Conservation (phyloP, 2,797 vertebrate genomes). For the Gadopsis marmoratus region DNA sequence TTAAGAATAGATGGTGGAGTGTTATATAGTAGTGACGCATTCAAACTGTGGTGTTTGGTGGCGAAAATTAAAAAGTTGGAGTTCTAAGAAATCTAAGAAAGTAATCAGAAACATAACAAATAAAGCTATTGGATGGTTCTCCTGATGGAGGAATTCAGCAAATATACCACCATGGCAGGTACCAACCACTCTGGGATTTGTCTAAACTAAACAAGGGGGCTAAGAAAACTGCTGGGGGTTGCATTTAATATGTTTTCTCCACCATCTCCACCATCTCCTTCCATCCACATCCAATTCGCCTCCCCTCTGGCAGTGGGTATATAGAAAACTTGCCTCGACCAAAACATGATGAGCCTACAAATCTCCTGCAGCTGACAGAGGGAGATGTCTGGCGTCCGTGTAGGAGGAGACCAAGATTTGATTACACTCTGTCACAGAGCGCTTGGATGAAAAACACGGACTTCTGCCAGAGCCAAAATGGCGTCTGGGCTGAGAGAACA, state of each 20-base stretch:
- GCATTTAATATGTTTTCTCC: constrained; percentile 63
- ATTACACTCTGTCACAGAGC: constrained; percentile 76
- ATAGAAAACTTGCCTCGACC: constrained; percentile 69
- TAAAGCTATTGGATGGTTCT: constrained; percentile 42
- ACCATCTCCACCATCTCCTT: constrained; percentile 67
- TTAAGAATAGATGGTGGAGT: constrained; percentile 27
- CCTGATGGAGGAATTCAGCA: constrained; percentile 49
- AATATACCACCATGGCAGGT: constrained; percentile 65
- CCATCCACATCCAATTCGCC: constrained; percentile 70
- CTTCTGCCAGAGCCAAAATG: constrained; percentile 75
- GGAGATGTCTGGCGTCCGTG: constrained; percentile 73
- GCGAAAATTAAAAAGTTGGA: constrained; percentile 40
- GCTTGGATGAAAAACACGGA: constrained; percentile 76
- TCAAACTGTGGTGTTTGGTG: constrained; percentile 23
- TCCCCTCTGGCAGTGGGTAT: constrained; percentile 56
- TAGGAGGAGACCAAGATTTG: constrained; percentile 72
- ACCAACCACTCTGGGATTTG: constrained; percentile 62
- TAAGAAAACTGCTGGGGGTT: constrained; percentile 62
- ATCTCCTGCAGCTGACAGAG: constrained; percentile 75
- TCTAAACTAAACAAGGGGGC: constrained; percentile 65
- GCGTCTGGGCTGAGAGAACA: constrained; percentile 61
- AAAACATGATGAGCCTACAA: constrained; percentile 80
- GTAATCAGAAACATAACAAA: constrained; percentile 47
- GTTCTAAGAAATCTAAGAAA: constrained; percentile 34
- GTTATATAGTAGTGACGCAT: constrained; percentile 24